These are phyloP conservation scores for Ploceus nigricollis DNA, from an alignment of 2,113 vertebrate species.

Conservation along the genomic window DNA sequence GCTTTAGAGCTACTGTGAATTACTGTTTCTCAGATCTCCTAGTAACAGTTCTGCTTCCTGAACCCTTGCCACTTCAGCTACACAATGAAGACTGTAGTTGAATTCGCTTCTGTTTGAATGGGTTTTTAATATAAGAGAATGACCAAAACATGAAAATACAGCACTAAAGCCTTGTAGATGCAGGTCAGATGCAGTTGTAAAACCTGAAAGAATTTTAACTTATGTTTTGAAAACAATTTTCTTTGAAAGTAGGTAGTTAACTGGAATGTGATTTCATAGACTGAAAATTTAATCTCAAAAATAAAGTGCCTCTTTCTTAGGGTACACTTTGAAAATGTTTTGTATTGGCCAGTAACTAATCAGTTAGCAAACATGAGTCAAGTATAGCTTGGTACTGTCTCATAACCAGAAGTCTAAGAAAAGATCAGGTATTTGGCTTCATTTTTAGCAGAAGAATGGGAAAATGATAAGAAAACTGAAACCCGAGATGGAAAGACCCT, in stretches of 20 bases:
- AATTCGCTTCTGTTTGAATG: background rate
- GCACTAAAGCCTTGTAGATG: background rate
- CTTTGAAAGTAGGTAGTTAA: background rate
- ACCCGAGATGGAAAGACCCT: background rate
- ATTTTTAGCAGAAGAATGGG: background rate
- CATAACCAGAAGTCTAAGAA: background rate
- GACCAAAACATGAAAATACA: background rate
- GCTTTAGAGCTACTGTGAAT: background rate
- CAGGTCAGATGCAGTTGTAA: background rate
- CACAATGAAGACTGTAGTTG: background rate
- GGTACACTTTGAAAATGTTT: background rate
- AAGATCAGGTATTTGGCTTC: background rate
- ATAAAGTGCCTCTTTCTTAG: background rate
- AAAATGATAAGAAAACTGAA: background rate
- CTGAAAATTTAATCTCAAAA: background rate
- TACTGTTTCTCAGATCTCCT: background rate
- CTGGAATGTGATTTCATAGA: background rate
- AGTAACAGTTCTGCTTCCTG: background rate
- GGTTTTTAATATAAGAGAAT: background rate
- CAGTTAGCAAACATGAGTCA: background rate
- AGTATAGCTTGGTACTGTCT: background rate
- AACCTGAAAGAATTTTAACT: background rate
- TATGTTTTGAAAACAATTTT: background rate
- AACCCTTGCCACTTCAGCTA: background rate
- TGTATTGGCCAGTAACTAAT: background rate